Evolutionary conservation across 1,140 invertebrate genomes (phyloP).

Genomic region (Philotrypesis tridentata): DNA sequence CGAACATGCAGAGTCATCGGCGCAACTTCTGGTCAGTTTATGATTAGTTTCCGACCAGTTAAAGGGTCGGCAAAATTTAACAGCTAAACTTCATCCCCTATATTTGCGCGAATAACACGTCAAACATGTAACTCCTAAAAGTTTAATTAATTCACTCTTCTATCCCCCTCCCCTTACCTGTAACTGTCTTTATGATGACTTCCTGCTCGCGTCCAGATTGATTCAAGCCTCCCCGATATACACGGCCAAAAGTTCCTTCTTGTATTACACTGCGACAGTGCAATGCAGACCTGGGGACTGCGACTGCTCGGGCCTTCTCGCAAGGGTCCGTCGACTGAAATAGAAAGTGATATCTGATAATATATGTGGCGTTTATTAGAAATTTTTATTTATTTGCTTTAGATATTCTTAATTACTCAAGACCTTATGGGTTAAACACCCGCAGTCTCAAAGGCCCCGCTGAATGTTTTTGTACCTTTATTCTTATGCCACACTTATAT

Average conservation of each 20-base stretch:
- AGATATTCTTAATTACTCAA: no score
- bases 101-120: background rate
- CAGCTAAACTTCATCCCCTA: background rate
- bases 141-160: slow-evolving; percentile 42
- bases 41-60: slow-evolving; percentile 38
- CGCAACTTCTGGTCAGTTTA: background rate
- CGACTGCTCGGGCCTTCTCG: slow-evolving; percentile 80
- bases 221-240: slow-evolving; percentile 83
- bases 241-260: slow-evolving; percentile 88
- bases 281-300: slow-evolving; percentile 79
- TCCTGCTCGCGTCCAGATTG: slow-evolving; percentile 81
- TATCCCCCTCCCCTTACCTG: slow-evolving; percentile 77
- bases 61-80: background rate
- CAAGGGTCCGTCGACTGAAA: slow-evolving; percentile 75
- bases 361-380: no score
- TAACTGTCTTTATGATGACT: slow-evolving; percentile 89
- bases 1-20: background rate
- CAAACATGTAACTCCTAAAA: background rate
- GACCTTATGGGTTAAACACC: no score
- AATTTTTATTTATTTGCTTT: no score
- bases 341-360: no score
- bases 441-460: no score
- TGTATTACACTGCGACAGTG: slow-evolving; percentile 79
- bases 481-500: no score
- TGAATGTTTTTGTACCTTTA: no score